A percentile compares a stretch with the other conserved stretches of the same genome.
These are phyloP conservation scores for Neolamprologus tretocephalus DNA, from an alignment of 2,113 vertebrate genomes.

Conservation along the genomic window DNA sequence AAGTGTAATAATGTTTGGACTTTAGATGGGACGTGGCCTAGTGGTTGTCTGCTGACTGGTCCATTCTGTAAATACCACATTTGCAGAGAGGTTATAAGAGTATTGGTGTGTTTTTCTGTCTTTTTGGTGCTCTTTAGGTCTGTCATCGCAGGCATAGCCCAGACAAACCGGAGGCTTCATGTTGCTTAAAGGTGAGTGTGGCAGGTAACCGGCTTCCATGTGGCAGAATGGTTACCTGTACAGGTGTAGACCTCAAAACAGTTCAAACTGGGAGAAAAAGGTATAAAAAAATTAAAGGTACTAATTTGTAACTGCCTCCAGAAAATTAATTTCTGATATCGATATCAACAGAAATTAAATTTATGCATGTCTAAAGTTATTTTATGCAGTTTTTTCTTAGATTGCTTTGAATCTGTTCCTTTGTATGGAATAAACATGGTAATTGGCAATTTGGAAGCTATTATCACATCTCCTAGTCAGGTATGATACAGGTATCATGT, in stretches of 20 bases:
- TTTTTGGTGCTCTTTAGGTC: neutral
- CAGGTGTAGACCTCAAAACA: neutral
- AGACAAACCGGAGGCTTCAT: neutral
- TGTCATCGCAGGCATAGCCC: neutral
- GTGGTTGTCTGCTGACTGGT: neutral
- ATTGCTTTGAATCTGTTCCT: neutral
- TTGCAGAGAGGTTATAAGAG: neutral
- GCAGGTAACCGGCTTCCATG: neutral
- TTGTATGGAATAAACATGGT: neutral
- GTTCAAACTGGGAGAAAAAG: neutral
- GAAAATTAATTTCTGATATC: neutral
- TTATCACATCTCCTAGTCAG: accelerated
- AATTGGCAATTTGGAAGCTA: neutral
- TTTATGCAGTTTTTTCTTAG: neutral
- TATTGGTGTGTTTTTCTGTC: neutral
- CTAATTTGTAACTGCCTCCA: neutral
- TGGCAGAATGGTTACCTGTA: neutral
- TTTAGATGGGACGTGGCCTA: neutral
- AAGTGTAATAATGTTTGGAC: neutral
- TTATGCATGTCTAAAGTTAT: neutral
- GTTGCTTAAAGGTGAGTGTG: neutral
- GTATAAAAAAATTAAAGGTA: neutral
- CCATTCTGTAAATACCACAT: neutral
- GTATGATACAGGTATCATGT: neutral
- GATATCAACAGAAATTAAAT: neutral